These are phyloP conservation scores for Myathropa florea DNA, from an alignment of 2,888 invertebrate species.

Conservation along the genomic window DNA sequence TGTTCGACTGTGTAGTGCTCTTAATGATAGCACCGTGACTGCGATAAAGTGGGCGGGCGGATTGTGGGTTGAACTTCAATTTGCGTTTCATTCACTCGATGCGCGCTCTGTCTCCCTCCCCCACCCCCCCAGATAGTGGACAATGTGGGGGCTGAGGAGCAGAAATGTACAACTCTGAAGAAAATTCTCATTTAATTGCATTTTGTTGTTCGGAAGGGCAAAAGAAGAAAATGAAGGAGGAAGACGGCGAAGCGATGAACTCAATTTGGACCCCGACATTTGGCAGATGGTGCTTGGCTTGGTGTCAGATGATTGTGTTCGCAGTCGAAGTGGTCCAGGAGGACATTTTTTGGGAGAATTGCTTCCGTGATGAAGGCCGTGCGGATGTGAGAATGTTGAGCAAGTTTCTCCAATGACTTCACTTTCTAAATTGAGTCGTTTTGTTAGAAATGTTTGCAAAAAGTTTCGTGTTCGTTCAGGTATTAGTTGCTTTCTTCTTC, in stretches of 20 bases:
- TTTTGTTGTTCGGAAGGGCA: constrained; percentile 44
- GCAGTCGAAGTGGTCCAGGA: background rate
- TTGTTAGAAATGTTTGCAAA: background rate
- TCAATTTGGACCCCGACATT: constrained; percentile 37
- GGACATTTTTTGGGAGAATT: background rate
- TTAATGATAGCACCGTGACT: constrained; percentile 51
- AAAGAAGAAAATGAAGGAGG: background rate
- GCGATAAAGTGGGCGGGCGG: background rate
- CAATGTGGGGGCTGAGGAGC: constrained; percentile 5
- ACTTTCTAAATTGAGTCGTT: background rate
- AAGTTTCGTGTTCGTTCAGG: no score
- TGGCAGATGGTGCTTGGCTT: background rate
- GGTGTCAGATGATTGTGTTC: background rate
- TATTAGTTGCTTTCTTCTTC: no score
- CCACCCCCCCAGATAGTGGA: background rate
- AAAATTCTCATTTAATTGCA: constrained; percentile 65
- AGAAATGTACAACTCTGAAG: constrained; percentile 17
- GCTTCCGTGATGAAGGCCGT: background rate
- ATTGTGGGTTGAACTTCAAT: constrained; percentile 47
- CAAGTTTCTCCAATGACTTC: background rate
- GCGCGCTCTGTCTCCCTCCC: background rate
- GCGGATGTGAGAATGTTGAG: background rate
- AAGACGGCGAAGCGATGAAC: constrained; percentile 4
- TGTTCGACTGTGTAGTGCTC: constrained; percentile 56
- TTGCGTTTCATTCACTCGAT: constrained; percentile 50